Evolutionary conservation across 2,888 invertebrate species (phyloP).

Genomic region (Sphinx pinastri): DNA sequence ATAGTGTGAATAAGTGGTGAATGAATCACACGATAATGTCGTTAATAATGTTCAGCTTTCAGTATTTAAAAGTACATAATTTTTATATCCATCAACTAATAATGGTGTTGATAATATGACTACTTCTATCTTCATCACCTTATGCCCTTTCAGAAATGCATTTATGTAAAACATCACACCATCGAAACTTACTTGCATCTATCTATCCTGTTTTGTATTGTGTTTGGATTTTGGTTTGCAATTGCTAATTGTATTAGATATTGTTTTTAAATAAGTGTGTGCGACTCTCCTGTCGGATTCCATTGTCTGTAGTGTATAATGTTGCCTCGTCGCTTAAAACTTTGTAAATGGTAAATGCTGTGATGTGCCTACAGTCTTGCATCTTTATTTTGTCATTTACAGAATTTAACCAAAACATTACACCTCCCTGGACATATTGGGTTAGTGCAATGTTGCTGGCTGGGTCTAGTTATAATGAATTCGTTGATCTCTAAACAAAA

Average conservation of each 20-base stretch:
- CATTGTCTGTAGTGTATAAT: not conserved
- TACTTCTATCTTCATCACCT: slow-evolving; percentile 24
- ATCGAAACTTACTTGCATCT: slow-evolving; percentile 80
- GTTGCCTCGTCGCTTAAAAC: no score
- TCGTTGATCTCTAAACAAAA: no score
- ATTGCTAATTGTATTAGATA: slow-evolving; percentile 31
- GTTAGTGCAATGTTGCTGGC: no score
- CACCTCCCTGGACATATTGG: no score
- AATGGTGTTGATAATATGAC: slow-evolving; percentile 17
- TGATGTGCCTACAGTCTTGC: no score
- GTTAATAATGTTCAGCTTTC: slow-evolving; percentile 50
- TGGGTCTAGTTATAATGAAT: no score
- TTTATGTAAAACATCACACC: slow-evolving; percentile 76
- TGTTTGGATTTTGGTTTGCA: slow-evolving; percentile 37
- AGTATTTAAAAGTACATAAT: slow-evolving; percentile 49
- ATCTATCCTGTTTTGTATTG: slow-evolving; percentile 50
- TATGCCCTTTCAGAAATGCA: slow-evolving; percentile 39
- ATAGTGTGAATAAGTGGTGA: not conserved
- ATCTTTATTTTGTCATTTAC: no score
- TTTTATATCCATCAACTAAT: slow-evolving; percentile 39
- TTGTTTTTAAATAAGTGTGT: slow-evolving; percentile 18
- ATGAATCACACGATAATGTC: slow-evolving; percentile 45
- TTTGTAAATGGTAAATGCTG: no score
- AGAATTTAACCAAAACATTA: no score
- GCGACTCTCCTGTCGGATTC: not conserved